Conservation (phyloP, 2,113 vertebrate genomes). For the Uropsilus gracilis region DNA sequence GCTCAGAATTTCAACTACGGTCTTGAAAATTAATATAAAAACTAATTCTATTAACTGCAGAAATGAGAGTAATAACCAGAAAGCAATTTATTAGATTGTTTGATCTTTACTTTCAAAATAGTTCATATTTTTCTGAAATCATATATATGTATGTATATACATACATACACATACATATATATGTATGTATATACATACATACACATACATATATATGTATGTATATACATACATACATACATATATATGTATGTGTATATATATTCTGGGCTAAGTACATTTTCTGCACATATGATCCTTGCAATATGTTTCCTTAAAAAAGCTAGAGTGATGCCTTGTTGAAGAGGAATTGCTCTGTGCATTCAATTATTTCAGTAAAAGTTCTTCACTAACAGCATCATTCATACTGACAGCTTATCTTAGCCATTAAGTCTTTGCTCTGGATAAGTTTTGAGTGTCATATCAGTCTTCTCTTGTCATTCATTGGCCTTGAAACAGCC, state of each 20-base stretch:
- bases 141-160: too few species aligned
- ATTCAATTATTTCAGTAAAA: conserved; percentile 65
- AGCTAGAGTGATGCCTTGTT: conserved; percentile 9
- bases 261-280: conserved; percentile 34
- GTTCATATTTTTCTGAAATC: conserved; percentile 40
- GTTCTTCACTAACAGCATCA: conserved; percentile 43
- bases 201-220: too few species aligned
- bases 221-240: too few species aligned
- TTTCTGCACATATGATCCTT: background rate
- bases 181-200: too few species aligned
- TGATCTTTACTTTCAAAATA: conserved; percentile 19
- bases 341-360: conserved; percentile 43
- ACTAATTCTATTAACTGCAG: background rate
- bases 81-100: conserved; percentile 12
- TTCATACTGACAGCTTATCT: conserved; percentile 58
- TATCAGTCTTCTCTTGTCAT: conserved; percentile 38
- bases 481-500: conserved; percentile 18
- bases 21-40: background rate
- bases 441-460: conserved; percentile 43
- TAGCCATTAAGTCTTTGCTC: conserved; percentile 54
- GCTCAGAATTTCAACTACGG: background rate
- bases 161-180: too few species aligned
- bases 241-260: too few species aligned
- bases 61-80: background rate
- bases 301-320: conserved; percentile 38